phyloP scores from a whole-genome alignment of 2,113 vertebrate genomes.

The Drymodes brunneopygia region DNA sequence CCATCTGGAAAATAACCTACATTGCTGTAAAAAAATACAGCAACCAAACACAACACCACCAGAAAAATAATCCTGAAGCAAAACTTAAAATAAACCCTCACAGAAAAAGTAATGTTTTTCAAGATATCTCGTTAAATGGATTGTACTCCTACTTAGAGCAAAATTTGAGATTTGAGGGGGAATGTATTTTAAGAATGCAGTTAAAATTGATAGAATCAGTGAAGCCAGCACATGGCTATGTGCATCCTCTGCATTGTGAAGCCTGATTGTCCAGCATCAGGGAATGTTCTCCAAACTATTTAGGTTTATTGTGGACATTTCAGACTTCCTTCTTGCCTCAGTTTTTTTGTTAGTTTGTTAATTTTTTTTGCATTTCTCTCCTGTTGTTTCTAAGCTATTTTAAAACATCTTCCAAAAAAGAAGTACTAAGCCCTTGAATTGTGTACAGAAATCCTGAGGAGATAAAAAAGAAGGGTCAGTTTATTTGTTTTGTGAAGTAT shows the following conservation, averaged over 20 bases:
- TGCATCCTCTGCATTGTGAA: constrained; percentile 21
- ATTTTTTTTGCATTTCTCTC: neutral
- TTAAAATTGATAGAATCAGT: neutral
- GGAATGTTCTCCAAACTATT: neutral
- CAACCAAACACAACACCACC: neutral
- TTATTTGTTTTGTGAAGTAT: neutral
- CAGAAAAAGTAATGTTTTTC: neutral
- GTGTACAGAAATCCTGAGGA: neutral
- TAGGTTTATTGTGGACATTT: neutral
- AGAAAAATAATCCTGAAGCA: neutral
- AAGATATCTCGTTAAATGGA: neutral
- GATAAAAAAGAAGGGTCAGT: neutral
- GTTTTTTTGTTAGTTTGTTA: neutral
- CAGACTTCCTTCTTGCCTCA: neutral
- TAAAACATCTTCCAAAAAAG: neutral
- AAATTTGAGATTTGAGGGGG: neutral
- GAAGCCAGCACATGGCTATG: neutral
- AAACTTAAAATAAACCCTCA: neutral
- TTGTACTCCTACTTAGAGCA: neutral
- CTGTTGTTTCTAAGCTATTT: neutral
- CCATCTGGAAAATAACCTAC: neutral
- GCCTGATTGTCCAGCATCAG: neutral
- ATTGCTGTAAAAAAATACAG: neutral
- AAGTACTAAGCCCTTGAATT: neutral
- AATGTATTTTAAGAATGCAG: neutral